Evolutionary conservation across 2,113 vertebrate genomes (phyloP), one percentile per base, ranked within the genome.

Genomic region (Pseudonaja textilis): DNA sequence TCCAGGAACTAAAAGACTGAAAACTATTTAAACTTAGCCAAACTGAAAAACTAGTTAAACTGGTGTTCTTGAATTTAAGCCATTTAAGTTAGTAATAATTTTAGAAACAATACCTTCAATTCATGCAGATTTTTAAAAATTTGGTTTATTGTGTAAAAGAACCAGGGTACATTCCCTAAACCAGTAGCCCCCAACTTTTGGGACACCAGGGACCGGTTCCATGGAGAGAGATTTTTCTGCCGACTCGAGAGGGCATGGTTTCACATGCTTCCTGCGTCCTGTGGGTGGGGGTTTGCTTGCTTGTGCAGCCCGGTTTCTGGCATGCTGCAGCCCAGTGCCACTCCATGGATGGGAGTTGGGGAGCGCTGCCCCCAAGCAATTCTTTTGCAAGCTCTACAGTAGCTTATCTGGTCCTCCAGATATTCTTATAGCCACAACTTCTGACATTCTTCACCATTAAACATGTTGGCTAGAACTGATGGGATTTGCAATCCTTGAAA

Each of bases 1-100:
- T 93, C 29, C n/a, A 47, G 22, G 42, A 61, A 86, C n/a, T 45
- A 86, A 89, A 57, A 89, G 42, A 59, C 16, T 59, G 45, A 47
- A 90, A 86, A 39, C 69, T 52, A 47, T 39, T 59, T 52, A 26
- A 90, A 50, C 42, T 39, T 9, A 20, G 55, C 6, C 29, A 50
- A 86, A 93, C 23, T 25, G 45, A 50, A 92, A 90, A 90, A 86
- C 88, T 22, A 86, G 88, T 93, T 93, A n/a, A 93, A 61, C 88
- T 42, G 42, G 74, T 93, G 55, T 85, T 61, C 55, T 89, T 90
- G 88, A 56, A 50, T 39, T 52, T 89, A 42, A 86, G 54, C 88
- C 74, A 50, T 50, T 50, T 50, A 50, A 86, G 8, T 56, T 61
- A 59, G 29, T 14, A 39, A 39, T 90, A 59, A 8, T 92, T 90